Evolutionary conservation across 2,797 vertebrate genomes (phyloP), one percentile per base, ranked within the genome.

Genomic region (Heliangelus exortis): DNA sequence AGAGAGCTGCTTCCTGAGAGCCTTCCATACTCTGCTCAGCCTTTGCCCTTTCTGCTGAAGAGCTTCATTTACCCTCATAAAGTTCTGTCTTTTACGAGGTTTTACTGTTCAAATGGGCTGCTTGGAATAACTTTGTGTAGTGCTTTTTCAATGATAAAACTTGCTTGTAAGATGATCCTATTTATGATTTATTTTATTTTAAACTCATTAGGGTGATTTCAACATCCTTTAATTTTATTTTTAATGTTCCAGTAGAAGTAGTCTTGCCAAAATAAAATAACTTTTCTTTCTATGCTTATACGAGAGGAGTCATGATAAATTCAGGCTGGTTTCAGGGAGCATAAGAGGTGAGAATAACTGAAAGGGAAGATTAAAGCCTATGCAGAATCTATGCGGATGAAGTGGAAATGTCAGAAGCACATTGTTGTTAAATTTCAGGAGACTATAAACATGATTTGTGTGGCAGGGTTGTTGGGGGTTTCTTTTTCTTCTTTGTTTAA

Each of bases 341-440:
- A 4, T 15, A 17, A 50, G 15, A 6, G 9, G 4, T 28, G 55
- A 65, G 57, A 67, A 12, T 5, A 74, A 33, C 3, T 4, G 1
- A 9, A 77, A 15, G 41, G 41, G 26, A 31, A 58, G n/a, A 10
- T 3, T 4, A 34, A 36, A 48, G 23, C 15, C 43, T 18, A 29
- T 3, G 1, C 26, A 29, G 34, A 84, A 45, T 45, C 28, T 16
- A 1, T 0, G 9, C 5, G 51, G 50, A 8, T 29, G 2, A 81
- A 78, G n/a, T 31, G 50, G 48, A 78, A 62, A 45, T 36, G 22
- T 65, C 41, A 41, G 77, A 33, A 59, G 22, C 29, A 18, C 28
- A 3, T 8, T 21, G 57, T 10, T 41, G 47, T 18, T 58, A 13
- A 14, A 29, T 62, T 85, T 91, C 53, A 39, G 57, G 47, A 33